These are phyloP conservation scores for Dysmachus trigonus DNA, from an alignment of 2,888 invertebrate species.

Conservation along the genomic window DNA sequence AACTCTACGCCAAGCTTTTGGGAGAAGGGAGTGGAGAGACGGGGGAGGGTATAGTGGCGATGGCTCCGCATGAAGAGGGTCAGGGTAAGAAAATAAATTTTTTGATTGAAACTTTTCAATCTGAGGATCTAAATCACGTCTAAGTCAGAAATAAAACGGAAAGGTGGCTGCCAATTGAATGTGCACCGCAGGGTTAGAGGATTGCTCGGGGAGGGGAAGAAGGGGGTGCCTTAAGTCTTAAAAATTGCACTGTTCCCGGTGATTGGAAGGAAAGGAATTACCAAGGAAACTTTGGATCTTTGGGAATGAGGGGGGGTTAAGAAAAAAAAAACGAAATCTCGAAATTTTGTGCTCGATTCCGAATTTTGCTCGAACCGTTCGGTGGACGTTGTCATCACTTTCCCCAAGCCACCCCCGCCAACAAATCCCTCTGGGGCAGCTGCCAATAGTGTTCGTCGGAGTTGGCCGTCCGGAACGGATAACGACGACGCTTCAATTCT, in stretches of 20 bases:
- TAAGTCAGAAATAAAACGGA: conserved; percentile 42
- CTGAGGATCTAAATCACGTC: conserved; percentile 44
- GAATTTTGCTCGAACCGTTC: not conserved
- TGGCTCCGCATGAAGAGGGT: not conserved
- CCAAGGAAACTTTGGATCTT: not conserved
- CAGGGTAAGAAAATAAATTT: conserved; percentile 42
- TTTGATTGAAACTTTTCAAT: conserved; percentile 46
- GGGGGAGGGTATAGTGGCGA: not conserved
- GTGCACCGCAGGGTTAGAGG: not conserved
- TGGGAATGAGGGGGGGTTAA: not conserved
- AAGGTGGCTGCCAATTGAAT: conserved; percentile 25
- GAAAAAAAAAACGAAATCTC: not conserved
- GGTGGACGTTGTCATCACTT: conserved; percentile 2
- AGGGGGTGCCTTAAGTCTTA: conserved; percentile 10
- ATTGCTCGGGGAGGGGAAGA: not conserved
- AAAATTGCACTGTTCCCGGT: conserved; percentile 17
- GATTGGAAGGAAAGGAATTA: conserved; percentile 25
- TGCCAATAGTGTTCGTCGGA: conserved; percentile 13
- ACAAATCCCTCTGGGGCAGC: not conserved
- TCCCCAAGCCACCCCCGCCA: not conserved
- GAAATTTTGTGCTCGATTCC: not conserved
- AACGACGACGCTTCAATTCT: conserved; percentile 14
- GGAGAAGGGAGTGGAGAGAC: too few relatives aligned
- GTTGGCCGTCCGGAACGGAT: conserved; percentile 13
- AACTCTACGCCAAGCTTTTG: not conserved